phyloP scores from a whole-genome alignment of 2,113 vertebrate genomes.

The Oncorhynchus clarkii region DNA sequence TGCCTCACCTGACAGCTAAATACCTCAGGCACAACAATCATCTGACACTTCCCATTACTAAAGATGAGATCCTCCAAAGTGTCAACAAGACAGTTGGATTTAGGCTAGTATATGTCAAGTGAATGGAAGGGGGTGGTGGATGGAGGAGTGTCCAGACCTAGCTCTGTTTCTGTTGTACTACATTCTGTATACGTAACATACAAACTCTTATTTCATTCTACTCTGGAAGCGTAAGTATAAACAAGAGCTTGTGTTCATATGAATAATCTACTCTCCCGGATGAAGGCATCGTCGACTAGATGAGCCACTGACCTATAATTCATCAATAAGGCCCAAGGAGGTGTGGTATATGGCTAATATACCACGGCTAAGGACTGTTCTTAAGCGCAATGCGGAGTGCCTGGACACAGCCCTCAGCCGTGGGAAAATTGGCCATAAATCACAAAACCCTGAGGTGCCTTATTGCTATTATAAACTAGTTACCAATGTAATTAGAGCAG shows the following conservation, averaged over 20 bases:
- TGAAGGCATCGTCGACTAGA: background rate
- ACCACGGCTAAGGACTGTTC: too few species aligned
- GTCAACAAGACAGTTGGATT: background rate
- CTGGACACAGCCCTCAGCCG: too few species aligned
- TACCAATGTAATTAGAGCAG: too few species aligned
- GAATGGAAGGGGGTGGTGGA: too few species aligned
- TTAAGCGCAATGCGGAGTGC: too few species aligned
- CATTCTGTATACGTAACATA: background rate
- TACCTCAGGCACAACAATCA: slow-evolving; percentile 1
- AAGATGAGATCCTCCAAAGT: slow-evolving; percentile 5
- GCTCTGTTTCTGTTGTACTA: background rate
- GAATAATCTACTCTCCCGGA: background rate
- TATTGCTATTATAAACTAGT: too few species aligned
- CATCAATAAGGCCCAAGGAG: too few species aligned
- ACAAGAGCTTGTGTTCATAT: background rate
- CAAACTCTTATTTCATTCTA: background rate
- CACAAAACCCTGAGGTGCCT: too few species aligned
- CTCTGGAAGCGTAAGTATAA: background rate
- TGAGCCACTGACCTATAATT: too few species aligned
- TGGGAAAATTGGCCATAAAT: too few species aligned
- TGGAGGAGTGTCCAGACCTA: background rate
- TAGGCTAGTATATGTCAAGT: background rate
- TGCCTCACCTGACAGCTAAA: slow-evolving; percentile 28
- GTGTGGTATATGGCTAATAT: too few species aligned
- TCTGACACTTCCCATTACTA: slow-evolving; percentile 11